Evolutionary conservation across 2,888 invertebrate genomes (phyloP), one percentile per base, ranked within the genome.

Genomic region (Digitonthophagus gazella): DNA sequence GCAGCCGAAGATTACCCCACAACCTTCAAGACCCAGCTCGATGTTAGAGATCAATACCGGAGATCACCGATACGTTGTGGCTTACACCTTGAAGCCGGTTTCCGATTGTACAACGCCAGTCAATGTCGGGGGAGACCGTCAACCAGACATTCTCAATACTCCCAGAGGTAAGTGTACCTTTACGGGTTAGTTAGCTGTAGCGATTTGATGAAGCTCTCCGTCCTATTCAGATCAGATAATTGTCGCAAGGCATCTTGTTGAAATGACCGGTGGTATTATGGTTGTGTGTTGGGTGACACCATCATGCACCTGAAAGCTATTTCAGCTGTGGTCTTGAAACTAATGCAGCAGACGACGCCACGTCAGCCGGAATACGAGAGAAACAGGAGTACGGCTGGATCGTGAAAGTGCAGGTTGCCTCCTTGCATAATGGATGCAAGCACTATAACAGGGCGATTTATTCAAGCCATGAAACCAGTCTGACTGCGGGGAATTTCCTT

Each of bases 11-110:
- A 80, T 80, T 76, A 83, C 81, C 79, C 85, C 78, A 79, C 79
- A 79, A 69, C 75, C 81, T 8, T 79, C 82, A 0, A 75, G 82
- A 57, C 81, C 81, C 22, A 80, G 81, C 71, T 87, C 90, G 14
- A 89, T 89, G 84, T 82, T 90, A 75, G 90, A 91, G 80, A 90
- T 93, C 56, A 93, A 93, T 73, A 92, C 93, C 28, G 93, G 92
- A 0, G 93, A 93, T 75, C 89, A 93, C 76, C 87, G 93, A 74
- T 93, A 93, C 78, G 93, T 94, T 56, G 93, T 94, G 15, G 93
- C 93, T 8, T 94, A 94, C 76, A 93, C 93, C 8, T 86, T 94
- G 72, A 93, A 94, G 80, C 90, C 91, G 11, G 86, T 88, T 8
- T 74, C 79, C 2, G 82, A 82, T 66, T 74, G 78, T 57, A 72